These are phyloP conservation scores for Alosa alosa DNA, from an alignment of 2,113 vertebrate genomes.

Conservation along the genomic window DNA sequence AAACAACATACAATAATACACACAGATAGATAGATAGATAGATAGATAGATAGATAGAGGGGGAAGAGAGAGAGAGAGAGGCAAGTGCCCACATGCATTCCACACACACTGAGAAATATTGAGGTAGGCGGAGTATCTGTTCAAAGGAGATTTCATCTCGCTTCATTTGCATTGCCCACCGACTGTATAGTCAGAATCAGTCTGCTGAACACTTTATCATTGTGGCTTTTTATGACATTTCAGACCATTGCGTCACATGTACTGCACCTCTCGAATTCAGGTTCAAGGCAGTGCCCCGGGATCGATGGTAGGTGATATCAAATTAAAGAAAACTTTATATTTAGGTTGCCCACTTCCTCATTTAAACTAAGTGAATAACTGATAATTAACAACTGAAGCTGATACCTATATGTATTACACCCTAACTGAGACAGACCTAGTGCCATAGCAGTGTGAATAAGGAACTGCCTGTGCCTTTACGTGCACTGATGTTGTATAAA, in stretches of 20 bases:
- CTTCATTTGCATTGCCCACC: neutral
- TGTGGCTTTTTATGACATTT: conserved; percentile 11
- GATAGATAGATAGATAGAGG: too few species aligned
- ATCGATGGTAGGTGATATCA: neutral
- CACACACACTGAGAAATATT: conserved; percentile 8
- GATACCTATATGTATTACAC: neutral
- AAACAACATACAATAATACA: neutral
- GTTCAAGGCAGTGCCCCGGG: neutral
- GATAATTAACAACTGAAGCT: neutral
- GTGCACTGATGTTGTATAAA: neutral
- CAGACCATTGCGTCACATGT: neutral
- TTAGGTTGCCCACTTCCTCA: neutral
- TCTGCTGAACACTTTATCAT: neutral
- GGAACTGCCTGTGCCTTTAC: neutral
- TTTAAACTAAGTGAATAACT: neutral
- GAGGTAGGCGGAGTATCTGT: conserved; percentile 23
- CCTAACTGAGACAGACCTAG: neutral
- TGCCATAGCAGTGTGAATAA: neutral
- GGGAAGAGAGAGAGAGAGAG: neutral
- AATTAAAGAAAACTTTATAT: neutral
- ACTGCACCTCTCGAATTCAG: neutral
- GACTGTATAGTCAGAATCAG: neutral
- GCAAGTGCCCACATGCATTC: conserved; percentile 16
- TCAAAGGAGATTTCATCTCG: neutral
- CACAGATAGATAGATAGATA: neutral